phyloP scores from a whole-genome alignment of 2,888 invertebrate species.

The Tillus elongatus region DNA sequence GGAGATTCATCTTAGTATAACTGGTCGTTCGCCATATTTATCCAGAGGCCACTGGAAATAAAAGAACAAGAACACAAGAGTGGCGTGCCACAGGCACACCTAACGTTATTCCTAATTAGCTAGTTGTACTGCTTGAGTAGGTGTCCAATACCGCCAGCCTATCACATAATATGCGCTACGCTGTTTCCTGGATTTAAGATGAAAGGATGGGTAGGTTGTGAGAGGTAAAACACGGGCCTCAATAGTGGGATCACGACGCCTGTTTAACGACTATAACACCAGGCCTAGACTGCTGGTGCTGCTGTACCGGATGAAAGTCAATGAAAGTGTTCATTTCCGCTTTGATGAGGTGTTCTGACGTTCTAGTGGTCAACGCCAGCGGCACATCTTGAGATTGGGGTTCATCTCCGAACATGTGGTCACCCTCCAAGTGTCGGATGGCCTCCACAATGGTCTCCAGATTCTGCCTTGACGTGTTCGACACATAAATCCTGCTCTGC shows the following conservation, averaged over 20 bases:
- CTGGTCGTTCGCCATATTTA: too few relatives aligned
- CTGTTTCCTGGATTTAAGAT: too few relatives aligned
- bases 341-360: conserved; percentile 38
- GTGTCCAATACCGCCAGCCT: too few relatives aligned
- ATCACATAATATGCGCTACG: too few relatives aligned
- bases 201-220: too few relatives aligned
- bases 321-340: conserved; percentile 55
- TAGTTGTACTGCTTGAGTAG: too few relatives aligned
- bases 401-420: conserved; percentile 81
- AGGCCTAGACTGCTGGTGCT: conserved; percentile 64
- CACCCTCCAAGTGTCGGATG: conserved; percentile 94
- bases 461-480: conserved; percentile 82
- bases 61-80: too few relatives aligned
- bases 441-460: conserved; percentile 98
- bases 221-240: too few relatives aligned
- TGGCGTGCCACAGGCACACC: too few relatives aligned
- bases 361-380: conserved; percentile 48
- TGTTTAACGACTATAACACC: conserved; percentile 88
- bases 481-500: conserved; percentile 47
- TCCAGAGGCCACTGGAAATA: too few relatives aligned
- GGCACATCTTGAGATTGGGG: conserved; percentile 48
- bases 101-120: too few relatives aligned
- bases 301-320: conserved; percentile 48
- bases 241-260: conserved; percentile 57
- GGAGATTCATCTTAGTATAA: too few relatives aligned